Evolutionary conservation across 1,140 invertebrate species (phyloP), one percentile per base, ranked within the genome.

Genomic region (Mylabris phalerata): DNA sequence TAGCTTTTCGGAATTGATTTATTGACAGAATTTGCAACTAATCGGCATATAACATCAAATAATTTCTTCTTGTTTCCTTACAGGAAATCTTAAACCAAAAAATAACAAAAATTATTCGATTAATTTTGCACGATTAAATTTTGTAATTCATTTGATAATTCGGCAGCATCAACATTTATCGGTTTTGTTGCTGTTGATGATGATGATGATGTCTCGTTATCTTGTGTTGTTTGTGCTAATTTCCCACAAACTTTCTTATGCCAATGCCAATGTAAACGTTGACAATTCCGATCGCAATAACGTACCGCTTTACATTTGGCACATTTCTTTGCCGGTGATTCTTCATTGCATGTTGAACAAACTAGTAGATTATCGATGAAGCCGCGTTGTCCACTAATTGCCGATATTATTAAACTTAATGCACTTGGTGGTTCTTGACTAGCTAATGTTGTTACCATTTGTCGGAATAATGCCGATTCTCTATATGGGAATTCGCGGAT

Each of bases 251-350:
- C 82, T 72, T 95, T 95, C 76, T 98, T 98, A 74, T 99, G 96
- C 62, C 92, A 85, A 65, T 90, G 88, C 96, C 96, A 98, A 75
- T 98, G 95, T 5, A 97, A 75, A 65, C 92, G 85, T 74, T 98
- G 96, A 75, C 97, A 99, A 66, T 89, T 85, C 61, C 90, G 80
- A 72, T 95, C 88, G 77, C 97, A 99, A 73, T 99, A 99, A 65
- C 89, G 84, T 9, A 93, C 91, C 54, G 84, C 83, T 81, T 95
- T 95, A 75, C 95, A 98, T 71, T 90, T 91, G n/a, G 92, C 88
- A 75, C 96, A 98, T 74, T 94, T 93, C 71, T 95, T 97, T 6
- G 83, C 79, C 5, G 92, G 89, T 64, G 90, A 89, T 55, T 92
- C 86, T 68, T 95, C 88, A 0, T 89, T 88, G 75, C 96, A 99